phyloP scores from a whole-genome alignment of 2,888 invertebrate species.

The Helleia helle region DNA sequence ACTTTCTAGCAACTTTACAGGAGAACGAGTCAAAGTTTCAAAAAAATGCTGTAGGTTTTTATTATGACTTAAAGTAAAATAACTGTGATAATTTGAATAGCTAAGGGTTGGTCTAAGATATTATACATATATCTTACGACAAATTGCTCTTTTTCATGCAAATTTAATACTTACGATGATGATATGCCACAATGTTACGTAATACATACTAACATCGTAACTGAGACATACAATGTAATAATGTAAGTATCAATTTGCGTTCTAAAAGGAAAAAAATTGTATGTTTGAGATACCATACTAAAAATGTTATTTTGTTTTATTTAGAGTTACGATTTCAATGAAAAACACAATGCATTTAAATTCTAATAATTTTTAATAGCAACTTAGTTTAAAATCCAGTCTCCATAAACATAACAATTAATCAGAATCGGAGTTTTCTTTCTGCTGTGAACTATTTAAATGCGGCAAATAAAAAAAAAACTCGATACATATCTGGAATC shows the following conservation, averaged over 20 bases:
- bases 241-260: conserved; percentile 5
- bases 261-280: neutral
- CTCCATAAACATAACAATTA: neutral
- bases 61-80: conserved; percentile 1
- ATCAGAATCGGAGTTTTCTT: neutral
- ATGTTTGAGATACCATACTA: conserved; percentile 4
- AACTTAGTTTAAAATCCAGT: neutral
- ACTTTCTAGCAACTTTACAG: conserved; percentile 5
- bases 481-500: conserved; percentile 2
- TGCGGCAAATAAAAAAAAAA: neutral
- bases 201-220: conserved; percentile 6
- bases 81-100: conserved; percentile 5
- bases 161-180: too few species aligned
- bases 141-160: neutral
- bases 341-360: conserved; percentile 5
- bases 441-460: neutral
- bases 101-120: conserved; percentile 5
- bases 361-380: conserved; percentile 1
- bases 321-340: conserved; percentile 3
- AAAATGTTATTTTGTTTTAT: conserved; percentile 1
- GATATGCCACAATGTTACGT: too few species aligned
- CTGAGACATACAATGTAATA: conserved; percentile 6
- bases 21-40: conserved; percentile 1
- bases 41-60: conserved; percentile 1
- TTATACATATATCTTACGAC: conserved; percentile 7